phyloP scores from a whole-genome alignment of 2,113 vertebrate genomes.

The Prietella phreatophila region DNA sequence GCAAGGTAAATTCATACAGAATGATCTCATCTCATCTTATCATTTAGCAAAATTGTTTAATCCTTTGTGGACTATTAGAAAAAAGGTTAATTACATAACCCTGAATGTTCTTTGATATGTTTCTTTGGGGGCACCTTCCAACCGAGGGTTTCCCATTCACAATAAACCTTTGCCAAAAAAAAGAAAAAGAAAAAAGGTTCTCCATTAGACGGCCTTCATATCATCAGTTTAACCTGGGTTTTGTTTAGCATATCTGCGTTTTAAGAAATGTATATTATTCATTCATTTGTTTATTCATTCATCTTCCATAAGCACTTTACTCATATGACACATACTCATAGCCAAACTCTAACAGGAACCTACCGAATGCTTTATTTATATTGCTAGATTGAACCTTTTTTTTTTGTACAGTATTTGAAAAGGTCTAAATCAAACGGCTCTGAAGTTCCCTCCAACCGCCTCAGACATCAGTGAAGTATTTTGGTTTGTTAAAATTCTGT shows the following conservation, averaged over 20 bases:
- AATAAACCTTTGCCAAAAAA: neutral
- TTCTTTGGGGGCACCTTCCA: neutral
- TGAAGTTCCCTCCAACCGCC: neutral
- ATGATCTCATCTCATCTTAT: too few relatives aligned
- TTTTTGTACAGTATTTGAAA: neutral
- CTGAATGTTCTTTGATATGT: neutral
- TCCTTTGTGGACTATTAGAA: neutral
- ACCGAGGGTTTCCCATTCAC: neutral
- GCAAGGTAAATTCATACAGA: too few relatives aligned
- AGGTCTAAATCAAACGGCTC: neutral
- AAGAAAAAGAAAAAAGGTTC: neutral
- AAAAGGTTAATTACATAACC: neutral
- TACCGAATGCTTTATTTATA: neutral
- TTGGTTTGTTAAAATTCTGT: neutral
- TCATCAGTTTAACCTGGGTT: neutral
- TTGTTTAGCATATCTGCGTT: neutral
- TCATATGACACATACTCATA: neutral
- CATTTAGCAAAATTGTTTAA: neutral
- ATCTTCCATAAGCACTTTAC: neutral
- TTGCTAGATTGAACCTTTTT: neutral
- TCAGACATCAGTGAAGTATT: neutral
- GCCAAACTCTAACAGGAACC: neutral
- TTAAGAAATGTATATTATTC: neutral
- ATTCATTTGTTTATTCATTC: neutral
- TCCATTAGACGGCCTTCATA: neutral